These are phyloP conservation scores for Pseudocheirus occidentalis DNA, from an alignment of 2,797 vertebrate genomes.

Conservation along the genomic window DNA sequence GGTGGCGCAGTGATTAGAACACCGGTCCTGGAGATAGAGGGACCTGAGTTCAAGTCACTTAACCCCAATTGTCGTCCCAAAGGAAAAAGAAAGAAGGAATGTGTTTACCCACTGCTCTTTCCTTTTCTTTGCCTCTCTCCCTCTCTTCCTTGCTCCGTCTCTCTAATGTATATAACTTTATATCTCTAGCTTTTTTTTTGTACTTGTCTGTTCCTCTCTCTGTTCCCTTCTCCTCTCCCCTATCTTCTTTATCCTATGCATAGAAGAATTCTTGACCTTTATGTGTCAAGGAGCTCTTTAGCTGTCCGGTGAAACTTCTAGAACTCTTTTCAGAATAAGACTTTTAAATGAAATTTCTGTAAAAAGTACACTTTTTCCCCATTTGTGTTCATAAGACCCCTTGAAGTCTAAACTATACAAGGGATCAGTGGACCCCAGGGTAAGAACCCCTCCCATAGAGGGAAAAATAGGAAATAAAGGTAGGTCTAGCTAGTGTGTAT, in stretches of 20 bases:
- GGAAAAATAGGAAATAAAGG: constrained; percentile 27
- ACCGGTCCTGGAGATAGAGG: too few species aligned
- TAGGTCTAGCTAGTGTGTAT: not conserved
- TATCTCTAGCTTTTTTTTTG: not conserved
- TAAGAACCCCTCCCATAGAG: not conserved
- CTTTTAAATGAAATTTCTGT: not conserved
- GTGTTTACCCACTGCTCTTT: too few species aligned
- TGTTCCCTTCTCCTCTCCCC: not conserved
- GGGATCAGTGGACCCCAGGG: not conserved
- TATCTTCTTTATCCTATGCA: not conserved
- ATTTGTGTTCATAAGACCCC: not conserved
- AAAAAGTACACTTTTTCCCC: not conserved
- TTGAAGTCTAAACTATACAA: not conserved
- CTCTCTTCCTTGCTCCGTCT: not conserved
- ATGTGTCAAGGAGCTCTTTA: not conserved
- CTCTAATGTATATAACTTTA: not conserved
- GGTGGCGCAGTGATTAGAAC: too few species aligned
- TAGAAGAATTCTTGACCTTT: not conserved
- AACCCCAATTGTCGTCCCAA: too few species aligned
- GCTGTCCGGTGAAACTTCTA: not conserved
- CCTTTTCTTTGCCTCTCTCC: too few species aligned
- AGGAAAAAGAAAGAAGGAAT: too few species aligned
- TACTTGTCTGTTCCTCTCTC: not conserved
- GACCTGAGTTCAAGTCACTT: too few species aligned
- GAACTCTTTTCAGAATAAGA: not conserved